phyloP scores from a whole-genome alignment of 2,888 invertebrate species.

The Drosophila flavopinicola region DNA sequence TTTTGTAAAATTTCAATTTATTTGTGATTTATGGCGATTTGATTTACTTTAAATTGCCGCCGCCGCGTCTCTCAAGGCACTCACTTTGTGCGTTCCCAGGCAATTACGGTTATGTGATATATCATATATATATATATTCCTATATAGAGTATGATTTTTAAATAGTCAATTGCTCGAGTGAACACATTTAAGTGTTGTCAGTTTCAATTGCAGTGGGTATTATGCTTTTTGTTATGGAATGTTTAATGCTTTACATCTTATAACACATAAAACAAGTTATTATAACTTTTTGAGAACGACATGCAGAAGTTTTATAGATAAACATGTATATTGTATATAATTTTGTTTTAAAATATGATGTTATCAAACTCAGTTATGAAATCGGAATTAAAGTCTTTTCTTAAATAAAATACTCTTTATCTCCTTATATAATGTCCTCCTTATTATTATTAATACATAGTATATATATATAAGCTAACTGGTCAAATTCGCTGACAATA shows the following conservation, averaged over 20 bases:
- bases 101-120: slow-evolving; percentile 18
- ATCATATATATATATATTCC: neutral
- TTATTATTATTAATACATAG: no score
- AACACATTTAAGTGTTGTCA: slow-evolving; percentile 7
- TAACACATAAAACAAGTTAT: no score
- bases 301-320: no score
- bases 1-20: slow-evolving; percentile 36
- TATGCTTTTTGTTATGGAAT: neutral
- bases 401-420: no score
- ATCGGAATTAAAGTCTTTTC: no score
- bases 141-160: neutral
- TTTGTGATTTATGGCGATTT: slow-evolving; percentile 57
- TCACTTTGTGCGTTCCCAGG: slow-evolving; percentile 4
- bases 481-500: no score
- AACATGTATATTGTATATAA: no score
- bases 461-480: no score
- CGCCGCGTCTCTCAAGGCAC: neutral
- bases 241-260: neutral
- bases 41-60: slow-evolving; percentile 29
- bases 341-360: no score
- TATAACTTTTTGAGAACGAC: no score
- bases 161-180: slow-evolving; percentile 1
- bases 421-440: no score
- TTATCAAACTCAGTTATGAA: no score
- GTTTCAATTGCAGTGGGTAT: neutral